Evolutionary conservation across 2,888 invertebrate species (phyloP).

Genomic region (Ichneumoninae sp.): DNA sequence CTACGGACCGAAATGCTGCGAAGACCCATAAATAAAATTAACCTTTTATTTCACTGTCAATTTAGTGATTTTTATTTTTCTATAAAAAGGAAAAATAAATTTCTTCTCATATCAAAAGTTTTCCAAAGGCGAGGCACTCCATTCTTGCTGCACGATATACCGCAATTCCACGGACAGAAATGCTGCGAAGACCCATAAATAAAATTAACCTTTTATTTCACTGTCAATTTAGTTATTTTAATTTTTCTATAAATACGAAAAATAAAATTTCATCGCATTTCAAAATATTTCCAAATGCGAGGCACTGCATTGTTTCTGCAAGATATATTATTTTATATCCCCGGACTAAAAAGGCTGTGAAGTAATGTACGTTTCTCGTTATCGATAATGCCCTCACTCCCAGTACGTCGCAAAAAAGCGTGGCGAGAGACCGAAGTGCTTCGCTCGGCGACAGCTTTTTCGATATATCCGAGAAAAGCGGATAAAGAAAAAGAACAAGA

Average conservation of each 20-base stretch:
- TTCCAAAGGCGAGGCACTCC: neutral
- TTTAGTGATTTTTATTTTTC: neutral
- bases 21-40: neutral
- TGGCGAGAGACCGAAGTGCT: slow-evolving; percentile 13
- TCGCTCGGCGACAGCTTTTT: slow-evolving; percentile 19
- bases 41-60: neutral
- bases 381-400: slow-evolving; percentile 42
- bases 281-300: too few species aligned
- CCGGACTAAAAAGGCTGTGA: neutral
- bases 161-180: too few species aligned
- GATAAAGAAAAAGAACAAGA: slow-evolving; percentile 24
- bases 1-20: neutral
- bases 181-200: too few species aligned
- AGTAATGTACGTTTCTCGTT: slow-evolving; percentile 50
- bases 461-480: slow-evolving; percentile 32
- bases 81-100: neutral
- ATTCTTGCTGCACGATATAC: too few species aligned
- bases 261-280: too few species aligned
- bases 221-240: too few species aligned
- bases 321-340: neutral
- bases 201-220: too few species aligned
- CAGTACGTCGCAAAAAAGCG: slow-evolving; percentile 26
- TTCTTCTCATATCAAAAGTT: neutral
- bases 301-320: neutral
- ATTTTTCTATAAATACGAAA: too few species aligned